These are phyloP conservation scores for Drosophila yakuba DNA, from an alignment of 1,140 invertebrate species.

Conservation along the genomic window DNA sequence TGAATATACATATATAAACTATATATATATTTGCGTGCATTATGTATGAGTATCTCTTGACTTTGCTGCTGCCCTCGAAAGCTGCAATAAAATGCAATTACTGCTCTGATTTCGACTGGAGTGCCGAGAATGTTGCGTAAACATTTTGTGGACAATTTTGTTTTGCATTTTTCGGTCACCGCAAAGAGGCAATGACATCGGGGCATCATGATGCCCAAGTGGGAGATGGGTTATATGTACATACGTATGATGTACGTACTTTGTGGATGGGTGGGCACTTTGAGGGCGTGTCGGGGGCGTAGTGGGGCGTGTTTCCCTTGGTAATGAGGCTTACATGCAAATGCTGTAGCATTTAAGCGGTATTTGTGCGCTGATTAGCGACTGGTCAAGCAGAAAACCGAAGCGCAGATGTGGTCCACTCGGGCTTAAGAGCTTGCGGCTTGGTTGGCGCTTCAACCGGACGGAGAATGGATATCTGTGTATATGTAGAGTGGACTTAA, in stretches of 20 bases:
- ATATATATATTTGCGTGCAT: conserved; percentile 32
- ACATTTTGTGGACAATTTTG: conserved; percentile 73
- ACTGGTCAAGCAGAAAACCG: conserved; percentile 28
- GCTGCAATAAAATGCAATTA: conserved; percentile 76
- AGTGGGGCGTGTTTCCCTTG: conserved; percentile 9
- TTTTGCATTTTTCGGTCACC: conserved; percentile 57
- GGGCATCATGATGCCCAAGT: conserved; percentile 11
- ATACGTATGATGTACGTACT: background rate
- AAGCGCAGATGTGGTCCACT: conserved; percentile 41
- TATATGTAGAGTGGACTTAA: conserved; percentile 18
- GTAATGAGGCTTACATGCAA: conserved; percentile 45
- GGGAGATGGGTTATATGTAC: background rate
- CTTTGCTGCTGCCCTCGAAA: conserved; percentile 32
- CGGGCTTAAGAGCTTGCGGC: conserved; percentile 68
- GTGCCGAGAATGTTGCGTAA: conserved; percentile 57
- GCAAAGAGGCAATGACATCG: conserved; percentile 38
- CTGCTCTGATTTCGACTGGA: conserved; percentile 55
- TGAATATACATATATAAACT: conserved; percentile 8
- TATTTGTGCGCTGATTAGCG: conserved; percentile 72
- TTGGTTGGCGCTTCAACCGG: background rate
- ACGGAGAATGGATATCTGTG: conserved; percentile 1
- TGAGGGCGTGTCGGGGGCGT: conserved; percentile 18
- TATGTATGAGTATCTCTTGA: conserved; percentile 40
- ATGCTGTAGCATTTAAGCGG: conserved; percentile 66
- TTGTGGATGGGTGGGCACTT: background rate